A percentile compares a stretch with the other conserved stretches of the same genome.
Evolutionary conservation across 2,113 vertebrate species (phyloP).

Genomic region (Enhydra lutris): DNA sequence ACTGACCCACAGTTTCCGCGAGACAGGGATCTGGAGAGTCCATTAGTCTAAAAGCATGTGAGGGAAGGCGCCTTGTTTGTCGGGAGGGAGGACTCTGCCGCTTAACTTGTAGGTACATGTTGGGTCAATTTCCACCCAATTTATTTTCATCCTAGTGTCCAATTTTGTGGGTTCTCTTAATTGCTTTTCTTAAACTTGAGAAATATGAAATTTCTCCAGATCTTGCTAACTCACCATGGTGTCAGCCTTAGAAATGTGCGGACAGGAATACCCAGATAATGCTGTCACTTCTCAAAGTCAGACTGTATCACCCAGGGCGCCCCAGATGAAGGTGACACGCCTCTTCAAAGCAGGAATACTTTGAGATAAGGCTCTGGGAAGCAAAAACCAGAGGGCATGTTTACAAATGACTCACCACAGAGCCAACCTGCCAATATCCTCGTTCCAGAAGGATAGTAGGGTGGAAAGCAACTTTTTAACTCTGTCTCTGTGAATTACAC

Average conservation of each 20-base stretch:
- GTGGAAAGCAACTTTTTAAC: no score
- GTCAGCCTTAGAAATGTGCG: background rate
- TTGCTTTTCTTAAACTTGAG: conserved; percentile 3
- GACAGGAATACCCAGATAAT: background rate
- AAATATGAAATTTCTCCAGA: background rate
- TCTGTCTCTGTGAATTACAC: background rate
- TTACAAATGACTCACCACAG: rapidly evolving
- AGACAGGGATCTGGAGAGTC: background rate
- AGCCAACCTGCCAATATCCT: rapidly evolving
- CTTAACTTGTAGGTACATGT: background rate
- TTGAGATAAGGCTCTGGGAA: background rate
- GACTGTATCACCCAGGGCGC: background rate
- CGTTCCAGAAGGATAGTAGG: background rate
- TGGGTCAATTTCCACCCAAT: conserved; percentile 30
- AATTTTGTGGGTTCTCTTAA: background rate
- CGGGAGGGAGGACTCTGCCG: rapidly evolving
- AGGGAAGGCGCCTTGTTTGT: rapidly evolving
- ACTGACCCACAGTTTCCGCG: rapidly evolving
- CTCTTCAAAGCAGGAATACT: background rate
- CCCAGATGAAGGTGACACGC: background rate
- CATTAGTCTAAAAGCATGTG: rapidly evolving
- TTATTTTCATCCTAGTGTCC: background rate
- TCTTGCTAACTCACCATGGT: background rate
- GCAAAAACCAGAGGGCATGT: rapidly evolving
- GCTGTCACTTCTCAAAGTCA: background rate